Evolutionary conservation across 2,888 invertebrate genomes (phyloP).

Genomic region (Neuroscelio doddi): DNA sequence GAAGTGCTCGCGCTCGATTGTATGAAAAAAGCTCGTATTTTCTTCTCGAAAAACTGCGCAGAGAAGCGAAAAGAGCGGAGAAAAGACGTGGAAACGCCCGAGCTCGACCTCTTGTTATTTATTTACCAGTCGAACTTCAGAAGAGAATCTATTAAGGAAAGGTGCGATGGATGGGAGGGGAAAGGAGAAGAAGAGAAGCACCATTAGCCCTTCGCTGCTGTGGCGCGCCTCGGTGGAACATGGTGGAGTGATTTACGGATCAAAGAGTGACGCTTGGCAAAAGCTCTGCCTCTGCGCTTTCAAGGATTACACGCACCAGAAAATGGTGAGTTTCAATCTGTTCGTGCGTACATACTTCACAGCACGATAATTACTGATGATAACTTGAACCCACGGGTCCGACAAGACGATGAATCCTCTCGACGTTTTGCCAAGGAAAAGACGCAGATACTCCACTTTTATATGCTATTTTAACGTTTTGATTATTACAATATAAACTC

Average conservation of each 20-base stretch:
- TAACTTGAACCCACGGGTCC: constrained; percentile 16
- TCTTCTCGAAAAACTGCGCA: constrained; percentile 2
- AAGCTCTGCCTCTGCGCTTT: constrained; percentile 41
- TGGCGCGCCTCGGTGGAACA: constrained; percentile 32
- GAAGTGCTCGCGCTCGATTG: constrained; percentile 21
- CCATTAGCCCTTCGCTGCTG: constrained; percentile 42
- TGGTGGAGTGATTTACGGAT: constrained; percentile 39
- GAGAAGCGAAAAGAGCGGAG: constrained; percentile 1
- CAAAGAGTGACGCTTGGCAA: constrained; percentile 42
- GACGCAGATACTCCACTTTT: background rate
- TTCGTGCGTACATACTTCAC: constrained; percentile 27
- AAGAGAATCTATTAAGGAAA: constrained; percentile 32
- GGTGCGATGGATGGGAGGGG: too few relatives aligned
- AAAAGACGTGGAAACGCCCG: constrained; percentile 17
- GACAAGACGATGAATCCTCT: constrained; percentile 2
- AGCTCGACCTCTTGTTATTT: constrained; percentile 36
- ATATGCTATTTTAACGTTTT: background rate
- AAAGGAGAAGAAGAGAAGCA: constrained; percentile 22
- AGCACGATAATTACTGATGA: constrained; percentile 36
- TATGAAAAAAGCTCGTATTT: constrained; percentile 20
- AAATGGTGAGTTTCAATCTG: constrained; percentile 8
- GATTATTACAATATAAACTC: too few relatives aligned
- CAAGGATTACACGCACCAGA: constrained; percentile 34
- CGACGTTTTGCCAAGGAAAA: background rate
- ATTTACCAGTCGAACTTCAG: constrained; percentile 32